These are phyloP conservation scores for Tachuris rubrigastra DNA, from an alignment of 2,113 vertebrate genomes.

Conservation along the genomic window DNA sequence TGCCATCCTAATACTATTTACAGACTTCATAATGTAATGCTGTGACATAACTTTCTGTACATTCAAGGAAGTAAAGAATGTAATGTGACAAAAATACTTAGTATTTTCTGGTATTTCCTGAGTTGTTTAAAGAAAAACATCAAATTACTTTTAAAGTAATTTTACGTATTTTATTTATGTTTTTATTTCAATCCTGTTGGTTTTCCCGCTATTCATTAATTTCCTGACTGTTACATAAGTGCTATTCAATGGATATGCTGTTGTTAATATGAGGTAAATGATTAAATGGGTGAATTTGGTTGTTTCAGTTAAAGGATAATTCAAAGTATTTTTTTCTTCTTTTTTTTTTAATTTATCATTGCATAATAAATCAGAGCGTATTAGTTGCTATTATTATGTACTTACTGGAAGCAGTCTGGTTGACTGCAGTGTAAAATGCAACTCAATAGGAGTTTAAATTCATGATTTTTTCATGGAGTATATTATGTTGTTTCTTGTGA, in stretches of 20 bases:
- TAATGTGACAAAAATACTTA: background rate
- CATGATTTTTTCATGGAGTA: background rate
- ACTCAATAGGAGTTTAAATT: background rate
- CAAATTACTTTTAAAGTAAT: background rate
- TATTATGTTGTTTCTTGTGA: background rate
- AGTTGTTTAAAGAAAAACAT: background rate
- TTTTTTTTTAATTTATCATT: background rate
- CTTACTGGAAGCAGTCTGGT: background rate
- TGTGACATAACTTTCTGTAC: background rate
- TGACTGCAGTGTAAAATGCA: background rate
- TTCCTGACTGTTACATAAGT: background rate
- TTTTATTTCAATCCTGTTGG: background rate
- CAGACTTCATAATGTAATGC: background rate
- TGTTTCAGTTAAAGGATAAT: background rate
- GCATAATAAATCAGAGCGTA: background rate
- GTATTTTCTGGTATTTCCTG: background rate
- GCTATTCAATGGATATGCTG: background rate
- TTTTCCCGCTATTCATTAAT: background rate
- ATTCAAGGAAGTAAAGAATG: background rate
- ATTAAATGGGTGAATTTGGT: background rate
- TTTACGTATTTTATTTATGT: background rate
- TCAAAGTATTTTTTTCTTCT: background rate
- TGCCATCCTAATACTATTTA: background rate
- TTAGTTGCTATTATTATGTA: background rate
- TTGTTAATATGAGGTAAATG: background rate